phyloP scores from a whole-genome alignment of 2,797 vertebrate genomes.

The Centropyge bicolor region DNA sequence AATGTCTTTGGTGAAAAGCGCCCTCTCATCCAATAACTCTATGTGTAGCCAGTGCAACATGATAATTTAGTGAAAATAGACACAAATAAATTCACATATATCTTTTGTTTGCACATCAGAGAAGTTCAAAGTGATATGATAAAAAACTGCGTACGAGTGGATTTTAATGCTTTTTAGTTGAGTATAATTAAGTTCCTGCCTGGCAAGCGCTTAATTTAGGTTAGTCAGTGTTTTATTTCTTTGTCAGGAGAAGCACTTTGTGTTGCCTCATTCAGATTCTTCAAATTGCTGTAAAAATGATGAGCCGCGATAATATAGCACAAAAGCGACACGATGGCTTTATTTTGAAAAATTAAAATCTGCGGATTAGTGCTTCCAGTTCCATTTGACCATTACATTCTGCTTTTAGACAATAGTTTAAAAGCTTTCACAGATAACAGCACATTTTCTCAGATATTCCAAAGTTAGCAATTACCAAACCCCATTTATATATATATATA shows the following conservation, averaged over 20 bases:
- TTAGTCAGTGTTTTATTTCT: conserved; percentile 27
- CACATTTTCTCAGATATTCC: conserved; percentile 61
- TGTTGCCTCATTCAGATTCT: conserved; percentile 39
- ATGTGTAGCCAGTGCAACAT: not conserved
- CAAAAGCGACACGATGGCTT: conserved; percentile 31
- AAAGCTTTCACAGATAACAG: conserved; percentile 69
- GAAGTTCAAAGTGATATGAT: conserved; percentile 5
- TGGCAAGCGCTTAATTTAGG: conserved; percentile 1
- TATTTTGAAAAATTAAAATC: conserved; percentile 55
- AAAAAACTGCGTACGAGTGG: not conserved
- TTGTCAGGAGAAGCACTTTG: conserved; percentile 46
- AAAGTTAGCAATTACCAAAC: conserved; percentile 69
- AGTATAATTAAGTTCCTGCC: not conserved
- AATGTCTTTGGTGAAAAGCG: not conserved
- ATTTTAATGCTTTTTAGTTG: not conserved
- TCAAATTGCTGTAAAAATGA: conserved; percentile 48
- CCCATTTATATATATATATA: conserved; percentile 7
- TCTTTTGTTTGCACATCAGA: not conserved
- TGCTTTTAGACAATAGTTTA: conserved; percentile 60
- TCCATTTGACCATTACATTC: conserved; percentile 62
- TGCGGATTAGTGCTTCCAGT: conserved; percentile 40
- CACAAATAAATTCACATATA: not conserved
- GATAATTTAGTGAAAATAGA: not conserved
- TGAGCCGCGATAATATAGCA: conserved; percentile 32
- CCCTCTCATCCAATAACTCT: not conserved